A percentile compares a stretch with the other conserved stretches of the same genome.
Conservation (phyloP, 64 coral and sea anemone genomes). For the Anthopleura sola region DNA sequence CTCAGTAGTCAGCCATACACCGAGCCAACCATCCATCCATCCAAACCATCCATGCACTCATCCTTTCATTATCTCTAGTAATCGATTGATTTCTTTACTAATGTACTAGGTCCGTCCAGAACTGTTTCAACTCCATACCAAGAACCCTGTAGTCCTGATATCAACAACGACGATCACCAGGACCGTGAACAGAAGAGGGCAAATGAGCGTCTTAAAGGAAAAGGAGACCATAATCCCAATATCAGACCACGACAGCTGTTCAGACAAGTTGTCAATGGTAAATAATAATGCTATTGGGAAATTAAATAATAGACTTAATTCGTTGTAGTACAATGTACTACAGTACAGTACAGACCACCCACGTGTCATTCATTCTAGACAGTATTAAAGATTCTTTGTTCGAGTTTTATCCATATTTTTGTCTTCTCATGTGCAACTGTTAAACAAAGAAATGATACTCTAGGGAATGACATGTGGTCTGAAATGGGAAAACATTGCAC, state of each 20-base stretch:
- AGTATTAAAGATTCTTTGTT: no score
- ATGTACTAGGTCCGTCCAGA: background rate
- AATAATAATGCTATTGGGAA: background rate
- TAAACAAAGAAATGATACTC: no score
- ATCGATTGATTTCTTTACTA: background rate
- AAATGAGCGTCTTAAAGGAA: background rate
- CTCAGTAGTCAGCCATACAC: no score
- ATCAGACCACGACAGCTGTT: conserved; percentile 5
- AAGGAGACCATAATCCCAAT: background rate
- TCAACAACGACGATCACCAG: background rate
- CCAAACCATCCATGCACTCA: background rate
- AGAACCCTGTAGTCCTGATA: background rate
- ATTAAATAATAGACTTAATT: no score
- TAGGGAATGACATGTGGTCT: no score
- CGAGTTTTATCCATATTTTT: no score
- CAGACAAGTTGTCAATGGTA: background rate
- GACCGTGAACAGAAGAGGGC: background rate
- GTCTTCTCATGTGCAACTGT: no score
- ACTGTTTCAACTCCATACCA: background rate
- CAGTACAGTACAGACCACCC: no score
- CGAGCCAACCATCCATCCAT: background rate
- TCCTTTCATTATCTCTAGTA: background rate
- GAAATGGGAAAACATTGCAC: no score
- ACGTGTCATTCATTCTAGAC: no score
- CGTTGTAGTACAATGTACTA: no score